Conservation (phyloP, 2,113 vertebrate genomes). For the Eulacestoma nigropectus region DNA sequence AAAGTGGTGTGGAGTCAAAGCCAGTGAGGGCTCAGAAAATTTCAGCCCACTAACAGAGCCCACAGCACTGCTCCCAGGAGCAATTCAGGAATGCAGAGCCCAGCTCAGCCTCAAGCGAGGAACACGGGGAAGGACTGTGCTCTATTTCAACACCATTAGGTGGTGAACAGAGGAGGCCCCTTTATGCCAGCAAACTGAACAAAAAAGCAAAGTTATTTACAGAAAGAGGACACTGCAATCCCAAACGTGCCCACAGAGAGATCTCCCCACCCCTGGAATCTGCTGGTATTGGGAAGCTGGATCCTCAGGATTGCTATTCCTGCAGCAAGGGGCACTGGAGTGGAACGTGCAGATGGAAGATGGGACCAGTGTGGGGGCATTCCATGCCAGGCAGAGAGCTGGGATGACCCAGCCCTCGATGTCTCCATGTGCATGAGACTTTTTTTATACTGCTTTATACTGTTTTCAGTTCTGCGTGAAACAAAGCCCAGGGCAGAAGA, state of each 20-base stretch:
- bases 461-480: accelerated
- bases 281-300: background rate
- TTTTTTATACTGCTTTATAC: background rate
- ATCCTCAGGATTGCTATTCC: background rate
- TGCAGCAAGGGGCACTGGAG: background rate
- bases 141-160: accelerated
- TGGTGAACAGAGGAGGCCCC: background rate
- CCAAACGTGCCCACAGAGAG: background rate
- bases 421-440: background rate
- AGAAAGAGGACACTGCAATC: background rate
- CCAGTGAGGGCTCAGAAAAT: background rate
- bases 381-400: background rate
- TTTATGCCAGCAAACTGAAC: accelerated
- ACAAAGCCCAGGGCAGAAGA: background rate
- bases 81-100: background rate
- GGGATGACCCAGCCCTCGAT: background rate
- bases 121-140: background rate
- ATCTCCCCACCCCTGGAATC: background rate
- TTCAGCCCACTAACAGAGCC: background rate
- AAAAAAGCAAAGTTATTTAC: background rate
- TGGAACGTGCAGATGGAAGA: background rate
- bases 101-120: background rate
- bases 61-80: background rate
- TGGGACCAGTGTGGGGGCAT: background rate
- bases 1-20: background rate